Conservation (phyloP, 2,888 invertebrate genomes). For the Andrena minutula region DNA sequence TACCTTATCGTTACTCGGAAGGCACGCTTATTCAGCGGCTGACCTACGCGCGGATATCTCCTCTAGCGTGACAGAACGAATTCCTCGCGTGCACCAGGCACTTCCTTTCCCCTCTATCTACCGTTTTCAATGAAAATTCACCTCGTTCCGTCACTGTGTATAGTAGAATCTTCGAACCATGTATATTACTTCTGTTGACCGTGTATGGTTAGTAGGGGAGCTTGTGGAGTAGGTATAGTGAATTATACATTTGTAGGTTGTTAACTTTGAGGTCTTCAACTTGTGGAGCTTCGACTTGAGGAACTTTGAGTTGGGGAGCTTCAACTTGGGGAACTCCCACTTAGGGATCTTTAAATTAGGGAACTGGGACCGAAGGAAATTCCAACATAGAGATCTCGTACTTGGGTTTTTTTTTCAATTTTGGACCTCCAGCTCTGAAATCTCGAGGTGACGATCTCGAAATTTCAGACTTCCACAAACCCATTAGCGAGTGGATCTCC, state of each 20-base stretch:
- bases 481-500: slow-evolving; percentile 19
- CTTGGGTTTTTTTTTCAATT: neutral
- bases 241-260: no score
- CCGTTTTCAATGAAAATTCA: slow-evolving; percentile 34
- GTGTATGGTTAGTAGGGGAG: no score
- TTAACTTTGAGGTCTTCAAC: no score
- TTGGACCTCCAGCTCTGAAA: neutral
- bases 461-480: neutral
- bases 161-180: neutral
- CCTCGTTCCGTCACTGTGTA: neutral
- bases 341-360: no score
- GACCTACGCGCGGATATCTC: slow-evolving; percentile 24
- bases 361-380: no score
- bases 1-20: slow-evolving; percentile 60
- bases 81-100: slow-evolving; percentile 22
- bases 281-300: no score
- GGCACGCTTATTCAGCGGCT: slow-evolving; percentile 45
- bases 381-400: no score
- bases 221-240: no score
- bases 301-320: no score
- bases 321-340: no score
- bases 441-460: neutral
- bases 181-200: no score
- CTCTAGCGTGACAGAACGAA: slow-evolving; percentile 39
- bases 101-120: slow-evolving; percentile 19